Evolutionary conservation across 2,888 invertebrate species (phyloP).

Genomic region (Scrobipalpa atriplicella): DNA sequence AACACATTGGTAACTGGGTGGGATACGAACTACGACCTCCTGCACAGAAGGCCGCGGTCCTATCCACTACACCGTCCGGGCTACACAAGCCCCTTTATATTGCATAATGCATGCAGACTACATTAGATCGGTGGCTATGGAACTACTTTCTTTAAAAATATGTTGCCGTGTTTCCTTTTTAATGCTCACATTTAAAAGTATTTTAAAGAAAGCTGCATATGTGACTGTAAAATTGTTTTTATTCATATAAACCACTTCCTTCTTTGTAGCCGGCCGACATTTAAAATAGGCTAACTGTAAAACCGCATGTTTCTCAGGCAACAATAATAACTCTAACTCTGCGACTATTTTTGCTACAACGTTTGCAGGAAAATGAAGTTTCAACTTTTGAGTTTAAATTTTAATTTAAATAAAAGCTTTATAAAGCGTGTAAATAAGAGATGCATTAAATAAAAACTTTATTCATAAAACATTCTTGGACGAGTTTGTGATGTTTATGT

Average conservation of each 20-base stretch:
- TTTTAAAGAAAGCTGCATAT: background rate
- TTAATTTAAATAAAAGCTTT: background rate
- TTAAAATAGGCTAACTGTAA: constrained; percentile 17
- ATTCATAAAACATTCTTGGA: no score
- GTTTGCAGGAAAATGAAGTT: background rate
- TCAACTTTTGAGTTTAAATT: background rate
- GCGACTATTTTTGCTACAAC: background rate
- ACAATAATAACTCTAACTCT: background rate
- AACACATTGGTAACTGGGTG: no score
- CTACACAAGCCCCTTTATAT: no score
- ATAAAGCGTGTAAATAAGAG: background rate
- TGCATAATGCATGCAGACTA: no score
- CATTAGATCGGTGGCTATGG: background rate
- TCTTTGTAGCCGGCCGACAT: background rate
- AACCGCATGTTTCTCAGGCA: background rate
- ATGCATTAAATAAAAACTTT: no score
- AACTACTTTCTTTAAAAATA: background rate
- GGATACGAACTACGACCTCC: no score
- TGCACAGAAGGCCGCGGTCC: no score
- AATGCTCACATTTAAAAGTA: background rate
- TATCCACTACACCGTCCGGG: no score
- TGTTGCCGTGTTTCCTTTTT: background rate
- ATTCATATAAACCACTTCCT: constrained; percentile 8
- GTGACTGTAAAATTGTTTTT: constrained; percentile 1
- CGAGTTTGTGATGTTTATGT: no score